Conservation (phyloP, 1,140 invertebrate genomes). For the Sweltsa coloradensis region DNA sequence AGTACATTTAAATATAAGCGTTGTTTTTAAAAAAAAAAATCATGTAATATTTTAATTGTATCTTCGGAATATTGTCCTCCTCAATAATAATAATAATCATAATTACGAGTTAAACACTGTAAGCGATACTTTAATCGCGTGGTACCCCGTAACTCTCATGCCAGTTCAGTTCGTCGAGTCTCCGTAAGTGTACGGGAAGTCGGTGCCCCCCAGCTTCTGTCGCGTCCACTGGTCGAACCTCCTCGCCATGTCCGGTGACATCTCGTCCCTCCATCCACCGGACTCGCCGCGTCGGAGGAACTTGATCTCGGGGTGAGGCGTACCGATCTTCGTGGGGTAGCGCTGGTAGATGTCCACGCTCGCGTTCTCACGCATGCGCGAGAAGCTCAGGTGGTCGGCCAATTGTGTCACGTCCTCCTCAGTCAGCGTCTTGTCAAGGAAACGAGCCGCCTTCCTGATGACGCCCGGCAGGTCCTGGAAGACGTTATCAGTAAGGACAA, state of each 20-base stretch:
- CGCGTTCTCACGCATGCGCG: constrained; percentile 50
- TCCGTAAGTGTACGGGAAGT: too few species aligned
- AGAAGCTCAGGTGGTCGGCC: constrained; percentile 46
- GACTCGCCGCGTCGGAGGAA: not conserved
- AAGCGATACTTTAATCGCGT: too few species aligned
- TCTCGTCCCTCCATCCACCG: constrained; percentile 5
- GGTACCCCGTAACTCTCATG: too few species aligned
- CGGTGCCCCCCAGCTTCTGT: not conserved
- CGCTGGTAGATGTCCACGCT: not conserved
- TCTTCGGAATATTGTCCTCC: too few species aligned
- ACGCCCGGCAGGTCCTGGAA: constrained; percentile 39
- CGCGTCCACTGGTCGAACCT: constrained; percentile 1
- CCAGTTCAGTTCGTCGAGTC: too few species aligned
- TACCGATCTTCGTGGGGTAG: not conserved
- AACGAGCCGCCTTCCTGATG: constrained; percentile 41
- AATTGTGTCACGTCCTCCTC: constrained; percentile 38
- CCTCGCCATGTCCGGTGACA: not conserved
- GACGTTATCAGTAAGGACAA: too few species aligned
- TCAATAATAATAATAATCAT: too few species aligned
- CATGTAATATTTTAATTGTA: too few species aligned
- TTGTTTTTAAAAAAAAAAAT: too few species aligned
- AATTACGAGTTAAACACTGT: too few species aligned
- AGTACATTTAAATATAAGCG: too few species aligned
- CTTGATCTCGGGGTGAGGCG: not conserved
- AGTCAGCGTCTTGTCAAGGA: constrained; percentile 37